A percentile compares a stretch with the other conserved stretches of the same genome.
These are phyloP conservation scores for Archivesica marissinica DNA, from an alignment of 1,140 invertebrate genomes.

Conservation along the genomic window DNA sequence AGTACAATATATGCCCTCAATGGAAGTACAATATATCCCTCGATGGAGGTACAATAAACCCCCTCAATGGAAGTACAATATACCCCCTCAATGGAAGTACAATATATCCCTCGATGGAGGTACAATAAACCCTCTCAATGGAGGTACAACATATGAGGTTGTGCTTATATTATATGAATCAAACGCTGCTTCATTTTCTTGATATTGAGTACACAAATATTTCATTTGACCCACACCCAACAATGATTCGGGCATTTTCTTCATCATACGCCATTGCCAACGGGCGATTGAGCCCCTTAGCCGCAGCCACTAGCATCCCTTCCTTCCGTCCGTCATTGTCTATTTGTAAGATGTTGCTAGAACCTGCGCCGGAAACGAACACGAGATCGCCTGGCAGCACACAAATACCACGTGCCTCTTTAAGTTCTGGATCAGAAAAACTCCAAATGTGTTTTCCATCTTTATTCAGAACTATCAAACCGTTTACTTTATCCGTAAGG, in stretches of 20 bases:
- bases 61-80: too few species aligned
- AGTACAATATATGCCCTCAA: too few species aligned
- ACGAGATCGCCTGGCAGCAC: conserved; percentile 7
- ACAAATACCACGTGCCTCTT: conserved; percentile 8
- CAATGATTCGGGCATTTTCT: not conserved
- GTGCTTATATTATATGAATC: too few species aligned
- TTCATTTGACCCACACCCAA: conserved; percentile 6
- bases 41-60: too few species aligned
- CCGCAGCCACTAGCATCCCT: not conserved
- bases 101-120: too few species aligned
- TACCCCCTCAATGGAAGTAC: too few species aligned
- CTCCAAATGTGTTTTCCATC: not conserved
- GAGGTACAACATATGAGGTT: too few species aligned
- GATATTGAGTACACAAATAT: conserved; percentile 6
- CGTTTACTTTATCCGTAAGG: not conserved
- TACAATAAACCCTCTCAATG: too few species aligned
- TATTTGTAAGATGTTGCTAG: not conserved
- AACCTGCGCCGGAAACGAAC: not conserved
- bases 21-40: too few species aligned
- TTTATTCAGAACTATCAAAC: not conserved
- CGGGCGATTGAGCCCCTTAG: not conserved
- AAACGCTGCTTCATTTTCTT: conserved; percentile 7
- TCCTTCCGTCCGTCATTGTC: not conserved
- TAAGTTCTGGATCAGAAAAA: conserved; percentile 12
- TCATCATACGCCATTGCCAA: conserved; percentile 6